phyloP scores from a whole-genome alignment of 2,113 vertebrate genomes.

The Chaetodon trifascialis region DNA sequence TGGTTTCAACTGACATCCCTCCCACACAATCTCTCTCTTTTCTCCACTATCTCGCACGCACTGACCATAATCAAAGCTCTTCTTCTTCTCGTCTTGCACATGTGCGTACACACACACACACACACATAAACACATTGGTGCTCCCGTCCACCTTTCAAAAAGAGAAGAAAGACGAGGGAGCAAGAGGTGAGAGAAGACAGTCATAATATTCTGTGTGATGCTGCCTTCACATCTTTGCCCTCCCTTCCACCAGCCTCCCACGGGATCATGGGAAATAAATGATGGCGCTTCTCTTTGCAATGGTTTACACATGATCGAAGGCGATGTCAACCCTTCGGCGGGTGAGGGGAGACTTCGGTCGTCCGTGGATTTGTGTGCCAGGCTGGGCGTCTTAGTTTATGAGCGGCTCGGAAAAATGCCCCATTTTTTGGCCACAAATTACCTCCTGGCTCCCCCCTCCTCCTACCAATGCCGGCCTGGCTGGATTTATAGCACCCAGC shows the following conservation, averaged over 20 bases:
- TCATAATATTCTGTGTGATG: slow-evolving; percentile 74
- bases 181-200: slow-evolving; percentile 50
- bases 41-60: background rate
- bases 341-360: slow-evolving; percentile 58
- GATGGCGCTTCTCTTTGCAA: slow-evolving; percentile 63
- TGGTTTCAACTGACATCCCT: slow-evolving; percentile 59
- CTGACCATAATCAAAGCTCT: no score
- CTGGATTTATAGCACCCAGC: slow-evolving; percentile 77
- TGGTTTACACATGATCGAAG: slow-evolving; percentile 82
- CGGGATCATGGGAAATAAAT: slow-evolving; percentile 78
- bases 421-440: slow-evolving; percentile 78
- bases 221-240: slow-evolving; percentile 56
- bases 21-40: slow-evolving; percentile 61
- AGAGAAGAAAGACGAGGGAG: slow-evolving; percentile 47
- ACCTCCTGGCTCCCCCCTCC: slow-evolving; percentile 53
- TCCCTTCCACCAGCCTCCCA: slow-evolving; percentile 52
- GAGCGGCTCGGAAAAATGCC: slow-evolving; percentile 66
- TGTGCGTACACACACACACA: background rate
- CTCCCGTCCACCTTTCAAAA: slow-evolving; percentile 53
- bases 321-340: slow-evolving; percentile 70
- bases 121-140: background rate
- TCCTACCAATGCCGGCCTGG: slow-evolving; percentile 51
- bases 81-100: background rate
- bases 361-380: slow-evolving; percentile 76
- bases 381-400: slow-evolving; percentile 72